phyloP scores from a whole-genome alignment of 2,888 invertebrate genomes.

The Ormyrus pomaceus region DNA sequence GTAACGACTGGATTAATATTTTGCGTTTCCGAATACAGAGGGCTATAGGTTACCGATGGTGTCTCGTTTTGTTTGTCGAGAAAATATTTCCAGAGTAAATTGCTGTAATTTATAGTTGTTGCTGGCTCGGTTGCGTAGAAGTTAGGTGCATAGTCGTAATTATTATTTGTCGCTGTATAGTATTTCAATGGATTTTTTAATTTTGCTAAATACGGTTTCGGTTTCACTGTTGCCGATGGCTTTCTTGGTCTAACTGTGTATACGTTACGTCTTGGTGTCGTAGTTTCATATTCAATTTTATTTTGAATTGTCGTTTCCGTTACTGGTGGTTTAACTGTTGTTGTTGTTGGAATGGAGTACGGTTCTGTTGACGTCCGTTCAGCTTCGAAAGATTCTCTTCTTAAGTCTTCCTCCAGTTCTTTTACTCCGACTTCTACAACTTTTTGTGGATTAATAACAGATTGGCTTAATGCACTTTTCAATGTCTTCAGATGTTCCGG shows the following conservation, averaged over 20 bases:
- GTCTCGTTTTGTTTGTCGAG: conserved; percentile 59
- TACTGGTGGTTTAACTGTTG: not conserved
- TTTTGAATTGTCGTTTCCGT: not conserved
- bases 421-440: conserved; percentile 62
- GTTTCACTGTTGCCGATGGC: not conserved
- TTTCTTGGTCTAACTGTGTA: conserved; percentile 51
- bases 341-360: not conserved
- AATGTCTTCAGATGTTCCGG: conserved; percentile 61
- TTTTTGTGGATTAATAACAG: conserved; percentile 62
- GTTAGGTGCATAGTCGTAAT: conserved; percentile 1
- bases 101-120: conserved; percentile 60
- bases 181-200: conserved; percentile 1
- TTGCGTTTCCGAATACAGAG: conserved; percentile 43
- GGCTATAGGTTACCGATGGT: conserved; percentile 3
- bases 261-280: conserved; percentile 23
- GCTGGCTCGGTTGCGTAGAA: not conserved
- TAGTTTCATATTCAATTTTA: conserved; percentile 24
- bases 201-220: conserved; percentile 8
- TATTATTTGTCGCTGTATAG: conserved; percentile 4
- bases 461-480: conserved; percentile 73
- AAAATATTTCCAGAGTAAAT: conserved; percentile 66
- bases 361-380: conserved; percentile 59
- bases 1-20: conserved; percentile 47
- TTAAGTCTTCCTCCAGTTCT: conserved; percentile 65
- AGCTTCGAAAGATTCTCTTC: conserved; percentile 61